Evolutionary conservation across 2,888 invertebrate species (phyloP), one percentile per base, ranked within the genome.

Genomic region (Aleiodes leptofemur): DNA sequence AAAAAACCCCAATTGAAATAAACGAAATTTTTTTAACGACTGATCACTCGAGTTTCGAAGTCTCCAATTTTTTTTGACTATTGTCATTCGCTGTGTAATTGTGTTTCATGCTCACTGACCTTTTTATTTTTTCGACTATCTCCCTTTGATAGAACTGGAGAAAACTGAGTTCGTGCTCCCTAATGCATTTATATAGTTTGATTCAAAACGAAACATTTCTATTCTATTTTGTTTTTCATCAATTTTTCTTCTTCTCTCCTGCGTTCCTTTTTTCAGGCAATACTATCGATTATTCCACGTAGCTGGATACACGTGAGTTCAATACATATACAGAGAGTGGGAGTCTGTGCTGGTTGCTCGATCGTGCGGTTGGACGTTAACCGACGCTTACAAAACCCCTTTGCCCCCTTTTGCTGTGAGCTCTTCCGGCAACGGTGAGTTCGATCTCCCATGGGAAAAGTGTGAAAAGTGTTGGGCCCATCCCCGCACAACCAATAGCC

Each of bases 321-420:
- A 43, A 43, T 43, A 43, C 43, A 43, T 11, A 43, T 9, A 43
- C 43, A 43, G 6, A 74, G 74, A 71, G 78, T 76, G 74, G 74
- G 76, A 76, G 74, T 76, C 76, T 76, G 78, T 80, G 76, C 74
- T 74, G 77, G 78, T 77, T 78, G 77, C 76, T 77, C 76, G 78
- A 74, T 78, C 76, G 77, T 80, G 78, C 77, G 79, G 80, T 79
- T 76, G 76, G 76, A 77, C 75, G 78, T 74, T 78, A 79, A 79
- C 76, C 73, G 73, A 76, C 64, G 74, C 74, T 74, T 43, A 61
- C 43, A 14, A 43, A 43, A 43, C 43, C 11, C 13, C 75, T 76
- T 74, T 43, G 43, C 43, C 43, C 43, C 43, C 43, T 73, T 74
- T 55, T 76, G n/a, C 38, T 50, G 43, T 23, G 53, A 23, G 53